Evolutionary conservation across 2,113 vertebrate genomes (phyloP).

Genomic region (Jacana jacana): DNA sequence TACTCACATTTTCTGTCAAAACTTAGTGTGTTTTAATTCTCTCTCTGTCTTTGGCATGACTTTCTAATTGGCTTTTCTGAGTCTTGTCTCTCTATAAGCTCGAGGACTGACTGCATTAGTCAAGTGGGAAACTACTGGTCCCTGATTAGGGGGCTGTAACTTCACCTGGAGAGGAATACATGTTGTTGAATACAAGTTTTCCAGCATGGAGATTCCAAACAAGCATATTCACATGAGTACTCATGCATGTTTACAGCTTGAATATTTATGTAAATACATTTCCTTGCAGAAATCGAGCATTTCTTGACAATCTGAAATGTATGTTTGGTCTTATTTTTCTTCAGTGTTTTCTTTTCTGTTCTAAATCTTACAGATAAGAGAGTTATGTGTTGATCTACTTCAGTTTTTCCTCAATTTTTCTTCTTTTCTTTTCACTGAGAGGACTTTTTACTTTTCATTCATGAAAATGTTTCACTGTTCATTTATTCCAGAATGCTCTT

Average conservation of each 20-base stretch:
- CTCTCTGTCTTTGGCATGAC: background rate
- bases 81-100: background rate
- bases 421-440: background rate
- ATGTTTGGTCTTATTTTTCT: background rate
- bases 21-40: background rate
- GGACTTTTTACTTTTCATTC: constrained; percentile 32
- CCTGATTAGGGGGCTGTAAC: background rate
- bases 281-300: background rate
- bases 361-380: background rate
- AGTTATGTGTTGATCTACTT: background rate
- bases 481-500: constrained; percentile 16
- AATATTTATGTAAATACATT: background rate
- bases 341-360: background rate
- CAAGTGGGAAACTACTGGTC: background rate
- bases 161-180: background rate
- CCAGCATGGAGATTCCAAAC: background rate
- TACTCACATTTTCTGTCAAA: background rate
- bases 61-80: background rate
- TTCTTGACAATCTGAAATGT: background rate
- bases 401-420: background rate
- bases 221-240: fast-evolving
- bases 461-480: constrained; percentile 29
- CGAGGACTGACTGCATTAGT: background rate
- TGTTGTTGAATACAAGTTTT: background rate
- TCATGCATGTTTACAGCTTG: background rate